Evolutionary conservation across 2,113 vertebrate genomes (phyloP), one percentile per base, ranked within the genome.

Genomic region (Stegostoma tigrinum): DNA sequence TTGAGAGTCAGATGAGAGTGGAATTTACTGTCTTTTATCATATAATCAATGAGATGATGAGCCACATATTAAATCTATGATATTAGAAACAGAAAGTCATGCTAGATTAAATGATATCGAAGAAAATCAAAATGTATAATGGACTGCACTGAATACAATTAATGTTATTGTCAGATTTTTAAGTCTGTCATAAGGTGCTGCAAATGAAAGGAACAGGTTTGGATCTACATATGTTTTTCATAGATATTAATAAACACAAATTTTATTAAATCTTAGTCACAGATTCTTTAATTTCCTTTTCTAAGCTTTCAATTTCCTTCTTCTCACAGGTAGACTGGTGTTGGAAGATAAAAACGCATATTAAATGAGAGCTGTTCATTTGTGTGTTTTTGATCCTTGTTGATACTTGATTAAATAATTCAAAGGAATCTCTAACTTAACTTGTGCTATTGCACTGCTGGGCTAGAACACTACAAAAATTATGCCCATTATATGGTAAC

Each of bases 281-380:
- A 15, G 91, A 45, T 45, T 48, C 12, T 48, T 95, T 45, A 70
- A 70, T 95, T 72, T 95, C 66, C 93, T 93, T 72, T 95, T 72
- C 42, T 70, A n/a, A 42, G 17, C n/a, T 68, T 70, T 45, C 14
- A 70, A 72, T 95, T 94, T 94, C 66, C 93, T 80, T 95, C n/a
- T 48, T 95, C 67, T 48, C 8, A 48, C n/a, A 38, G 52, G 3
- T n/a, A 64, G n/a, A 68, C 23, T 70, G 45, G 10, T 19, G 42
- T 12, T 72, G 67, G 66, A 95, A 95, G 93, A 95, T 95, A 94
- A 72, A 95, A 45, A 72, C 70, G 12, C 38, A 95, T 95, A 48
- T 48, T 42, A 95, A 95, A 48, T 48, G 66, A 30, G 64, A 10
- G 2, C 42, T 24, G n/a, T 68, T 8, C 34, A 21, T 0, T 48